Evolutionary conservation across 1,140 invertebrate species (phyloP), one percentile per base, ranked within the genome.

Genomic region (Bombus ignitus): DNA sequence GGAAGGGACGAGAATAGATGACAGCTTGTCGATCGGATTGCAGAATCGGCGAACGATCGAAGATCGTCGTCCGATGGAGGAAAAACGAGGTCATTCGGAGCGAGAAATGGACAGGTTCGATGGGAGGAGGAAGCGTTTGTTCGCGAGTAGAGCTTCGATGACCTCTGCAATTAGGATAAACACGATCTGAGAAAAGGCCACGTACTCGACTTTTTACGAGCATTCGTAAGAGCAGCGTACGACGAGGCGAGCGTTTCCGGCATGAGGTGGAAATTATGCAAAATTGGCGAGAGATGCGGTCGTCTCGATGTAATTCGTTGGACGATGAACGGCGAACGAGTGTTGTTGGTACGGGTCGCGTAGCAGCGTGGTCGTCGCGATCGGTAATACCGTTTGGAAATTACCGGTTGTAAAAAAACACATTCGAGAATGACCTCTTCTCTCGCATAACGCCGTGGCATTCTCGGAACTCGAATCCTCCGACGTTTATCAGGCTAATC

Each of bases 81-180:
- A 8, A 10, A 10, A 10, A 68, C 66, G 9, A 35, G 15, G 18
- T 53, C 47, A 2, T 53, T 53, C 47, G 47, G 18, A 53, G 47
- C 5, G 47, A 53, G 47, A 22, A 22, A 53, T 0, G 47, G 18
- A 53, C 12, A 25, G 22, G 25, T 25, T 25, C 9, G 22, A 35
- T 35, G 68, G 47, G 1, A 39, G 47, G 1, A 39, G 4, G 13
- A 6, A n/a, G 8, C 0, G 15, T 15, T 18, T 18, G 6, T 32
- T 32, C 2, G 6, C 13, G n/a, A 15, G 15, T 2, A 18, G n/a
- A 66, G 13, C 3, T 22, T 35, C 66, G 37, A 32, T 42, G 22
- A 22, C 25, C 65, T 57, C 28, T n/a, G 66, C 35, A 70, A 80
- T 70, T 44, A 22, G 25, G 65, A 39, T 71, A 81, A 81, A 57